These are phyloP conservation scores for Orcinus orca DNA, from an alignment of 2,113 vertebrate species.

Conservation along the genomic window DNA sequence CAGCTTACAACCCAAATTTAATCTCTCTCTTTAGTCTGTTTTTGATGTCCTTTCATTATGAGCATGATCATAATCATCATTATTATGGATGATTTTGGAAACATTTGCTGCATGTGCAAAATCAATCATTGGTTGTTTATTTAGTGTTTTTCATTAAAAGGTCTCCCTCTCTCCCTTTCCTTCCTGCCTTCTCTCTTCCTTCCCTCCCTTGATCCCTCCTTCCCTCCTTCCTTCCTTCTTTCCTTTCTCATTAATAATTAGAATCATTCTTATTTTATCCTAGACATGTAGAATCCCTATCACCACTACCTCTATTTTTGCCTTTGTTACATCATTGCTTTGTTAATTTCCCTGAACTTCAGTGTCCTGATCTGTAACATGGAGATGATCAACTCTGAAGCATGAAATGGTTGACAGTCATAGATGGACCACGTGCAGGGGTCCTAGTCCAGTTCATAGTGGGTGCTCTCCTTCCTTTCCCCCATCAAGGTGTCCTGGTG, in stretches of 20 bases:
- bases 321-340: not conserved
- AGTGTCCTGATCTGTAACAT: not conserved
- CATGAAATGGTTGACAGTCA: not conserved
- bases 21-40: not conserved
- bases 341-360: not conserved
- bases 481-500: not conserved
- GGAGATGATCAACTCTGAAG: not conserved
- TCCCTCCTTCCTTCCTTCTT: not conserved
- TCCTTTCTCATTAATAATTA: not conserved
- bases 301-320: not conserved
- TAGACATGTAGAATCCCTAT: not conserved
- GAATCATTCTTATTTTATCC: not conserved
- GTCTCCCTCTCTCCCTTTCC: fast-evolving
- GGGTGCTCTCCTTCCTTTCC: not conserved
- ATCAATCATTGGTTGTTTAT: not conserved
- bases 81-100: not conserved
- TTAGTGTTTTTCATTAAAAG: not conserved
- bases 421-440: not conserved
- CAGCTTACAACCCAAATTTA: not conserved
- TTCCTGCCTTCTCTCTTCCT: not conserved
- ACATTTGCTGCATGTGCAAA: not conserved
- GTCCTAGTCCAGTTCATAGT: not conserved
- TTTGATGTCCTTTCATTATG: not conserved
- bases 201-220: not conserved
- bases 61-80: not conserved